Percentiles rank a stretch among this genome's conserved stretches.
Evolutionary conservation across 1,140 invertebrate genomes (phyloP).

Genomic region (Octopus bimaculoides): DNA sequence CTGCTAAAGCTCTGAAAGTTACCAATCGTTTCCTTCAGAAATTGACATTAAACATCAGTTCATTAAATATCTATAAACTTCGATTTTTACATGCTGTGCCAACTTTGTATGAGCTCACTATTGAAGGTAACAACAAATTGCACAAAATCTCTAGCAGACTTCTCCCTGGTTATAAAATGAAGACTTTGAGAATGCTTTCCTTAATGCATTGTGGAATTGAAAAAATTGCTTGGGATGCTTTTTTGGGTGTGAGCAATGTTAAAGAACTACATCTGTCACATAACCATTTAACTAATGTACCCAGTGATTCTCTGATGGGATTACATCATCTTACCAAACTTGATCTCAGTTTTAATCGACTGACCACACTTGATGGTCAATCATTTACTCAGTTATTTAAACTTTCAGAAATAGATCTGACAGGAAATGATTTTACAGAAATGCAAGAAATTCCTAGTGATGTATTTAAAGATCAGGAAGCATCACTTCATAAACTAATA

Average conservation of each 20-base stretch:
- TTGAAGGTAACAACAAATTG: not conserved
- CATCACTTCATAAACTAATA: not conserved
- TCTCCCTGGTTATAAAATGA: not conserved
- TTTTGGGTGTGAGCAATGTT: not conserved
- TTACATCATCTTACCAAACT: not conserved
- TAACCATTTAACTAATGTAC: not conserved
- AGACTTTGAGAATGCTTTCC: not conserved
- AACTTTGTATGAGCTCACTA: not conserved
- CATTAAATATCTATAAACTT: not conserved
- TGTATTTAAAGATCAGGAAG: not conserved
- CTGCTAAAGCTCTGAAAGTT: not conserved
- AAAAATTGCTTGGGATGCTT: not conserved
- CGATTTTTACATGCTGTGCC: not conserved
- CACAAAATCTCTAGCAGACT: not conserved
- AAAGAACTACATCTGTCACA: not conserved
- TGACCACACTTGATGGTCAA: not conserved
- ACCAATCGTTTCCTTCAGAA: not conserved
- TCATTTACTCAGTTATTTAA: not conserved
- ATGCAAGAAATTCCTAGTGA: not conserved
- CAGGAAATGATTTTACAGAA: not conserved
- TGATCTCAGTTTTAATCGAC: not conserved
- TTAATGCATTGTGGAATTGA: not conserved
- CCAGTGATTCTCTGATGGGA: not conserved
- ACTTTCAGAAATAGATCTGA: not conserved
- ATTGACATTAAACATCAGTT: not conserved